Conservation (phyloP, 2,888 invertebrate genomes). For the Nomada fabriciana region DNA sequence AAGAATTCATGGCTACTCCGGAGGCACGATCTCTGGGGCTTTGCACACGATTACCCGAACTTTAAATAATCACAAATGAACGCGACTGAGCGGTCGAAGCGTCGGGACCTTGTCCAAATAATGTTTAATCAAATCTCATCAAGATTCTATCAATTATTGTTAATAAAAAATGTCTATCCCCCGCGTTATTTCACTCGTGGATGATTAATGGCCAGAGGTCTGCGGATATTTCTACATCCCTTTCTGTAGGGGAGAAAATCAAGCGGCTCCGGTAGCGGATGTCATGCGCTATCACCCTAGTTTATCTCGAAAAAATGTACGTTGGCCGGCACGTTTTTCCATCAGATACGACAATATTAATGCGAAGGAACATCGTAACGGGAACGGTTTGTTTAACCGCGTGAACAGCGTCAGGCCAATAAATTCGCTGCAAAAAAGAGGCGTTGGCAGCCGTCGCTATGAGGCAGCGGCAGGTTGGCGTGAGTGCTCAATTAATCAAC, state of each 20-base stretch:
- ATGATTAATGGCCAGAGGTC: not conserved
- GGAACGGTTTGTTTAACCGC: conserved; percentile 56
- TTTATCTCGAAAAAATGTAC: conserved; percentile 45
- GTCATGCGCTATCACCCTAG: conserved; percentile 30
- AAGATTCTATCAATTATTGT: too few relatives aligned
- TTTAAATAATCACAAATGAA: conserved; percentile 28
- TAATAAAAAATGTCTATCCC: too few relatives aligned
- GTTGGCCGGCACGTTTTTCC: conserved; percentile 15
- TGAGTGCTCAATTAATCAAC: conserved; percentile 61
- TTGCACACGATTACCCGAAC: conserved; percentile 40
- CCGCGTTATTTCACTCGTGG: not conserved
- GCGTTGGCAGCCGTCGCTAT: conserved; percentile 49
- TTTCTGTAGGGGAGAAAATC: not conserved
- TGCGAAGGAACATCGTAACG: conserved; percentile 53
- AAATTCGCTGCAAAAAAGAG: conserved; percentile 51
- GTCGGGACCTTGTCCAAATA: not conserved
- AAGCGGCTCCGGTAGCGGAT: conserved; percentile 13
- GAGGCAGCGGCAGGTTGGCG: conserved; percentile 26
- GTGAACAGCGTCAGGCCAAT: conserved; percentile 34
- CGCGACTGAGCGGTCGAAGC: not conserved
- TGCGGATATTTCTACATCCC: not conserved
- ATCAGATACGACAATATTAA: conserved; percentile 56
- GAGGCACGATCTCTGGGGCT: conserved; percentile 11
- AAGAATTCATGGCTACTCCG: conserved; percentile 46
- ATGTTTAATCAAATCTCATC: not conserved